Percentiles rank a stretch among this genome's conserved stretches.
These are phyloP conservation scores for Martes flavigula DNA, from an alignment of 2,797 vertebrate genomes.

Conservation along the genomic window DNA sequence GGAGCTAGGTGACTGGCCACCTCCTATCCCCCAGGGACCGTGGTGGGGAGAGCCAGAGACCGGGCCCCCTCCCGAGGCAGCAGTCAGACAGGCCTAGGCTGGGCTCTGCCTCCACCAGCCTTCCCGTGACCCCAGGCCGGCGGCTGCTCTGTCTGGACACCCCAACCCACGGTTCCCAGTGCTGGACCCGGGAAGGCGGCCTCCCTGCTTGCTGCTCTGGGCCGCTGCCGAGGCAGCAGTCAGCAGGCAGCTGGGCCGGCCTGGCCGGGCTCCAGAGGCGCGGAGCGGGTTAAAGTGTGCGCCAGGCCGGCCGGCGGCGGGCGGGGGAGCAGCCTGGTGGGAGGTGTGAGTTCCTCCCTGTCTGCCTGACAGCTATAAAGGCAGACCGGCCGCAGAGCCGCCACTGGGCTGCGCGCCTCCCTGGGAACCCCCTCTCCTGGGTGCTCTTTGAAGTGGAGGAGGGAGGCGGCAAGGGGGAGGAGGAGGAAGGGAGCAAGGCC, in stretches of 20 bases:
- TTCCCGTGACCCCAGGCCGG: neutral
- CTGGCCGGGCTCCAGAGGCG: slow-evolving; percentile 80
- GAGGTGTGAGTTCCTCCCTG: slow-evolving; percentile 85
- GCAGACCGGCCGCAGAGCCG: slow-evolving; percentile 76
- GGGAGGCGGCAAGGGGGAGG: slow-evolving; percentile 60
- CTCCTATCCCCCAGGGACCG: rapidly evolving
- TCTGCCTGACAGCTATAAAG: slow-evolving; percentile 86
- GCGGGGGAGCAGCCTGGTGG: slow-evolving; percentile 82
- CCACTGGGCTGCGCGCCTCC: slow-evolving; percentile 78
- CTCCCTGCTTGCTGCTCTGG: neutral
- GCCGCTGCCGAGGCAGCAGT: slow-evolving; percentile 49
- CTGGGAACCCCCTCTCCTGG: slow-evolving; percentile 81
- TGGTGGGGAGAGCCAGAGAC: neutral
- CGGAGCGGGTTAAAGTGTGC: slow-evolving; percentile 83
- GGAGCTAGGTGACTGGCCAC: rapidly evolving
- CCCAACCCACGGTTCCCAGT: neutral
- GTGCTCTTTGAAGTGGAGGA: slow-evolving; percentile 84
- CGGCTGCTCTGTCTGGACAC: neutral
- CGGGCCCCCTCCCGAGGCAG: neutral
- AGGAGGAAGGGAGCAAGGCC: neutral
- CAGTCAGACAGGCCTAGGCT: rapidly evolving
- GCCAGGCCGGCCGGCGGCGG: slow-evolving; percentile 72
- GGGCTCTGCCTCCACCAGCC: neutral
- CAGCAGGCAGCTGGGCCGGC: slow-evolving; percentile 81
- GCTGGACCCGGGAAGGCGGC: neutral